Evolutionary conservation across 1,140 invertebrate species (phyloP).

Genomic region (Anoplophora glabripennis): DNA sequence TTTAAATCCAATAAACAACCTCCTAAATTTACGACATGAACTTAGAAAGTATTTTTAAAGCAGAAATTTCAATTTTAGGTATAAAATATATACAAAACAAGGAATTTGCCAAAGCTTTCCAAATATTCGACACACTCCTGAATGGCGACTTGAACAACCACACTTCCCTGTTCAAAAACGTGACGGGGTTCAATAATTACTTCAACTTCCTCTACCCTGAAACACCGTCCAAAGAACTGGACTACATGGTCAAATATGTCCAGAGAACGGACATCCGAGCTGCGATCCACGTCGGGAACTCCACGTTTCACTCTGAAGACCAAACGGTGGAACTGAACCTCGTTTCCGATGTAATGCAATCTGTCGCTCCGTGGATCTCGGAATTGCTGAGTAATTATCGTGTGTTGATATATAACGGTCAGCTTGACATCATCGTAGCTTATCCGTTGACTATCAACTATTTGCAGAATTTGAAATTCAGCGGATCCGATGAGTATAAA

Average conservation of each 20-base stretch:
- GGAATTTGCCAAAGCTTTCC: conserved; percentile 60
- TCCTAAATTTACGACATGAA: too few relatives aligned
- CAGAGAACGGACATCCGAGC: conserved; percentile 55
- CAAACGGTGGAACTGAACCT: conserved; percentile 59
- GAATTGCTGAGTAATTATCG: conserved; percentile 65
- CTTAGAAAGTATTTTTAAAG: too few relatives aligned
- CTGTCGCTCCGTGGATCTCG: conserved; percentile 68
- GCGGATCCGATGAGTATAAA: conserved; percentile 59
- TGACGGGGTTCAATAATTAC: conserved; percentile 65
- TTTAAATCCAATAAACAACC: too few relatives aligned
- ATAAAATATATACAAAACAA: conserved; percentile 57
- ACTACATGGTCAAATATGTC: conserved; percentile 56
- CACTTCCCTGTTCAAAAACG: conserved; percentile 62
- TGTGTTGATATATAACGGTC: conserved; percentile 75
- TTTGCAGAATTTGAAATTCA: conserved; percentile 63
- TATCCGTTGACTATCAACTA: conserved; percentile 74
- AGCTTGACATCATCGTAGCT: conserved; percentile 80
- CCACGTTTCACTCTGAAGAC: conserved; percentile 51
- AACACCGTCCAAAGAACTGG: conserved; percentile 37
- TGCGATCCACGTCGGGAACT: conserved; percentile 54
- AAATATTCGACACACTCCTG: conserved; percentile 67
- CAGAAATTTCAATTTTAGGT: conserved; percentile 40
- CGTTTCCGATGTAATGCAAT: conserved; percentile 77
- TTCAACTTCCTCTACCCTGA: conserved; percentile 65
- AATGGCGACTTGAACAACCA: conserved; percentile 57